Evolutionary conservation across 2,113 vertebrate genomes (phyloP).

Genomic region (Fulmarus glacialis): DNA sequence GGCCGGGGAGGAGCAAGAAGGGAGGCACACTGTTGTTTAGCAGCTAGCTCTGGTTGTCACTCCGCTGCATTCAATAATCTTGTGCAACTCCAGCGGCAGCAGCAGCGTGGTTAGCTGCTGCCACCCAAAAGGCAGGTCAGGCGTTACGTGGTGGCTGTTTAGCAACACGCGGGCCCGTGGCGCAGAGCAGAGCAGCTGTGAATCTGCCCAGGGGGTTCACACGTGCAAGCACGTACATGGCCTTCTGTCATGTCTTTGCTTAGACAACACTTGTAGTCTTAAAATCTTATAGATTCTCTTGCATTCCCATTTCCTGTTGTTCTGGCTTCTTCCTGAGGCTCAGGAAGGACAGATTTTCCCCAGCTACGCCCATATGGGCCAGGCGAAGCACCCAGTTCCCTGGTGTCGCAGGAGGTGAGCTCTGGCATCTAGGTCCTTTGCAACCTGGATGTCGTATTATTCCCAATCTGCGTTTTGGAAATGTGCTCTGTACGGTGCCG

Average conservation of each 20-base stretch:
- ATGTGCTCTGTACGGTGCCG: not conserved
- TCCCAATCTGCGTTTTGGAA: not conserved
- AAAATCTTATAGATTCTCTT: not conserved
- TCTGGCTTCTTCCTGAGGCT: not conserved
- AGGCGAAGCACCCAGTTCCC: not conserved
- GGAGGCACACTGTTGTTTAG: not conserved
- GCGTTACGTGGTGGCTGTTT: not conserved
- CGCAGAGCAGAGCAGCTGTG: not conserved
- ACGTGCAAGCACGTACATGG: rapidly evolving
- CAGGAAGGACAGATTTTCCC: not conserved
- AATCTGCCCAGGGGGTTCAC: not conserved
- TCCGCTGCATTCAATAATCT: not conserved
- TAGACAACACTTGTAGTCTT: not conserved
- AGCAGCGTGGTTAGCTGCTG: not conserved
- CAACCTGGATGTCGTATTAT: no score
- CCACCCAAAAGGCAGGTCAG: not conserved
- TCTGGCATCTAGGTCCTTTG: not conserved
- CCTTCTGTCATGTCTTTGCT: not conserved
- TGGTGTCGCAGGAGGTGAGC: rapidly evolving
- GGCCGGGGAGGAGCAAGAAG: not conserved
- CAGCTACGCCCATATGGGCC: not conserved
- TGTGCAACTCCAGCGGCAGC: not conserved
- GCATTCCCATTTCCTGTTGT: not conserved
- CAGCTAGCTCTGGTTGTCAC: not conserved
- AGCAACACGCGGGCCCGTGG: not conserved